Conservation (phyloP, 2,113 vertebrate species). For the Neomonachus schauinslandi region DNA sequence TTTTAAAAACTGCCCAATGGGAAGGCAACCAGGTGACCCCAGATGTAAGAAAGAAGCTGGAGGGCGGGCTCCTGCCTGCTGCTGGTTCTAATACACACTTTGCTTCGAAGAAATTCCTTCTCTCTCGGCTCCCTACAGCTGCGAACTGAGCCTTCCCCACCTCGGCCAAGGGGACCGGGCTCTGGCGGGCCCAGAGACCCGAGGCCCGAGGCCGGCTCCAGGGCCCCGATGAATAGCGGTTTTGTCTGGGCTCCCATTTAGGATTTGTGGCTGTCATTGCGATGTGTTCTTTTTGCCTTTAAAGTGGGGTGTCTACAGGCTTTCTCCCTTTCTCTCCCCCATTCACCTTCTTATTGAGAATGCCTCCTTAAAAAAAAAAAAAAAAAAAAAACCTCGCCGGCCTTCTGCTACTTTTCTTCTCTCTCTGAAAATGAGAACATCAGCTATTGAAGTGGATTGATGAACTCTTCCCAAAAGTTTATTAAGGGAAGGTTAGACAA, state of each 20-base stretch:
- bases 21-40: neutral
- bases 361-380: constrained; percentile 72
- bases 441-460: constrained; percentile 98
- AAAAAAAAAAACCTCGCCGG: constrained; percentile 60
- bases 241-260: constrained; percentile 78
- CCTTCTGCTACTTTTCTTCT: constrained; percentile 93
- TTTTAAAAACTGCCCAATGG: neutral
- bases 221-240: constrained; percentile 67
- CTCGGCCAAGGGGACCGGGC: constrained; percentile 31
- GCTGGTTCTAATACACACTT: neutral
- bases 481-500: constrained; percentile 99
- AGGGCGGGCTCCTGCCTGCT: no score
- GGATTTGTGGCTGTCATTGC: constrained; percentile 47
- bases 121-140: constrained; percentile 44
- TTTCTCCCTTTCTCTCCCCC: constrained; percentile 51
- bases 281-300: constrained; percentile 73
- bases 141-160: constrained; percentile 41
- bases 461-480: constrained; percentile 99
- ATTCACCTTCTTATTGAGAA: constrained; percentile 61
- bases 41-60: neutral
- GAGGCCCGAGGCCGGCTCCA: constrained; percentile 27
- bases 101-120: neutral
- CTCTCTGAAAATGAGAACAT: constrained; percentile 95
- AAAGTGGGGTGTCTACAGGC: constrained; percentile 81
- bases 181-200: neutral